Percentiles rank a stretch among this genome's conserved stretches.
These are phyloP conservation scores for Serranus cabrilla DNA, from an alignment of 2,797 vertebrate genomes.

Conservation along the genomic window DNA sequence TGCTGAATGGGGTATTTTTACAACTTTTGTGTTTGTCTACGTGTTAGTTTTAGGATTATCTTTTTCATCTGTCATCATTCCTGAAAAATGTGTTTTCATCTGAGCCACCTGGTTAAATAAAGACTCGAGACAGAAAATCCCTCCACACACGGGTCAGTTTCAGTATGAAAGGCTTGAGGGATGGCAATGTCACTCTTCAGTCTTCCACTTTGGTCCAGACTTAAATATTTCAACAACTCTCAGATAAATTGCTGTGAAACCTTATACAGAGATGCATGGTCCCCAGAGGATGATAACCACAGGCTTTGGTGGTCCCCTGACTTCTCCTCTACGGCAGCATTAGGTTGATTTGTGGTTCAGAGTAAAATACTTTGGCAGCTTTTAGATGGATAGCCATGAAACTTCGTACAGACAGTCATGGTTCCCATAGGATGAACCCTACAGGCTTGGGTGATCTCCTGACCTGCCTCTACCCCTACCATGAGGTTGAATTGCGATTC, in stretches of 20 bases:
- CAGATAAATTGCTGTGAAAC: background rate
- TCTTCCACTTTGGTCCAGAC: no score
- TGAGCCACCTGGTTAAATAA: conserved; percentile 52
- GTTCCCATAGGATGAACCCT: no score
- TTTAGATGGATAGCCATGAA: no score
- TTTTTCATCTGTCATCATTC: conserved; percentile 17
- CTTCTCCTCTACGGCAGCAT: no score
- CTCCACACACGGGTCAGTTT: conserved; percentile 11
- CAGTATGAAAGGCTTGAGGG: background rate
- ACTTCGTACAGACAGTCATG: no score
- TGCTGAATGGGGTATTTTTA: conserved; percentile 19
- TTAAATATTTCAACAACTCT: background rate
- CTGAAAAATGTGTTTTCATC: conserved; percentile 24
- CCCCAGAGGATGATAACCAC: background rate
- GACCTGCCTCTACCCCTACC: no score
- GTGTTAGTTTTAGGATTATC: conserved; percentile 22
- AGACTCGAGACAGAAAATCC: background rate
- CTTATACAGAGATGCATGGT: background rate
- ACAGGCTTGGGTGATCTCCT: no score
- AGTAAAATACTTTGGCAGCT: no score
- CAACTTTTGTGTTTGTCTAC: background rate
- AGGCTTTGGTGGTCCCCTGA: no score
- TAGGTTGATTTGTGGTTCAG: no score
- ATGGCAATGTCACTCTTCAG: background rate
- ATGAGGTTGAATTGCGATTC: no score